A percentile compares a stretch with the other conserved stretches of the same genome.
These are phyloP conservation scores for Pseudachorutes palmiensis DNA, from an alignment of 1,140 invertebrate genomes.

Conservation along the genomic window DNA sequence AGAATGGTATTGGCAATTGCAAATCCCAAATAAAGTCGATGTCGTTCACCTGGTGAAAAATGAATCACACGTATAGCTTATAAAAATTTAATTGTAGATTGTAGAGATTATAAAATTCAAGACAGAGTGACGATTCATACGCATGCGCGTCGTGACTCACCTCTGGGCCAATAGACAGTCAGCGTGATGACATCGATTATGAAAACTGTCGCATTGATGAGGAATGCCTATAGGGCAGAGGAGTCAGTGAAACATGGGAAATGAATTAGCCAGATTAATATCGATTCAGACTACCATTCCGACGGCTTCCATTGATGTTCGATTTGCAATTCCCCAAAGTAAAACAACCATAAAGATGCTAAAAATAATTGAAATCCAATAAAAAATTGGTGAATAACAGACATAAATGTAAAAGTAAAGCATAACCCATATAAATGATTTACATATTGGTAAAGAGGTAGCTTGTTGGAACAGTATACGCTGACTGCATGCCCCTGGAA, in stretches of 20 bases:
- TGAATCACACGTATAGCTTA: too few species aligned
- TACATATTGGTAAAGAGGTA: conserved; percentile 11
- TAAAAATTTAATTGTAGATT: not conserved
- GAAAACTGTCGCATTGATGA: conserved; percentile 1
- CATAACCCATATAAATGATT: too few species aligned
- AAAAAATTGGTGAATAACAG: too few species aligned
- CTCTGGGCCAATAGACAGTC: conserved; percentile 8
- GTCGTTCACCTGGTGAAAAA: not conserved
- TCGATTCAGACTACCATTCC: not conserved
- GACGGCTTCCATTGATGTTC: not conserved
- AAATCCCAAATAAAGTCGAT: conserved; percentile 9
- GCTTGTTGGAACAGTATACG: conserved; percentile 5
- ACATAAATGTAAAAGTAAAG: too few species aligned
- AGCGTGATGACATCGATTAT: conserved; percentile 3
- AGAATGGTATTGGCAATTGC: conserved; percentile 8
- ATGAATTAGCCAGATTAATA: too few species aligned
- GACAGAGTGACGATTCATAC: too few species aligned
- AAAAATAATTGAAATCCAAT: too few species aligned
- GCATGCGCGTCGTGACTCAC: too few species aligned
- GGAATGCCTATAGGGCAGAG: not conserved
- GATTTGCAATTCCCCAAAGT: not conserved
- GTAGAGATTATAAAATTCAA: too few species aligned
- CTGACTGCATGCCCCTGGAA: conserved; percentile 16
- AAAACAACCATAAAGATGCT: not conserved
- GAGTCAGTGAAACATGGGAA: too few species aligned